Evolutionary conservation across 2,888 invertebrate genomes (phyloP), one percentile per base, ranked within the genome.

Genomic region (Tiliacea citrago): DNA sequence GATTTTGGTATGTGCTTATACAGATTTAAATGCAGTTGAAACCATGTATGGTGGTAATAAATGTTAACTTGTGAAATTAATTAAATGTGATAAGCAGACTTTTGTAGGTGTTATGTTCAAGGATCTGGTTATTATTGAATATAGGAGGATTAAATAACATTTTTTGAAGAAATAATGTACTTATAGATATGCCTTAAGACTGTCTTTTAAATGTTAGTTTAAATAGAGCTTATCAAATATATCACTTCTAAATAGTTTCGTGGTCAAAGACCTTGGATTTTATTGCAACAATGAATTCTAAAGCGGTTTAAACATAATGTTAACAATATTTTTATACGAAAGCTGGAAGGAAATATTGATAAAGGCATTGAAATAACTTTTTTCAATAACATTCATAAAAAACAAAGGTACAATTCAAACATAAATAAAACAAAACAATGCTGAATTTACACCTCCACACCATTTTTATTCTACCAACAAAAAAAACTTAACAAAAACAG

Each of bases 401-500:
- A 42, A 73, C 12, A 60, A 53, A 47, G 21, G 39, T n/a, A 45
- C 13, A 63, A 63, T 29, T n/a, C 29, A 53, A 71, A 71, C 35
- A 29, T 13, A 47, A 65, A 58, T 24, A 60, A 57, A 62, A 24
- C n/a, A 21, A 60, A 60, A 45, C 42, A 69, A 71, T 12, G 24
- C 16, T 8, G 24, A 68, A 70, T 62, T 68, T 58, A 35, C 63
- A 73, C 39, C 62, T 63, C 69, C 53, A 73, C 47, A 21, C 16
- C 63, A 57, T 39, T 57, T 9, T 73, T 67, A 45, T 79, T 68
- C 55, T 10, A 29, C 42, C 9, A 67, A 79, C 66, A 68, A 75
- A 79, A 73, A 68, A 81, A 72, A 81, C 47, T 75, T 81, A 24
- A 75, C 79, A 79, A 85, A 82, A 72, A 74, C 61, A 39, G 21